Evolutionary conservation across 1,140 invertebrate genomes (phyloP), one percentile per base, ranked within the genome.

Genomic region (Tigriopus japonicus): DNA sequence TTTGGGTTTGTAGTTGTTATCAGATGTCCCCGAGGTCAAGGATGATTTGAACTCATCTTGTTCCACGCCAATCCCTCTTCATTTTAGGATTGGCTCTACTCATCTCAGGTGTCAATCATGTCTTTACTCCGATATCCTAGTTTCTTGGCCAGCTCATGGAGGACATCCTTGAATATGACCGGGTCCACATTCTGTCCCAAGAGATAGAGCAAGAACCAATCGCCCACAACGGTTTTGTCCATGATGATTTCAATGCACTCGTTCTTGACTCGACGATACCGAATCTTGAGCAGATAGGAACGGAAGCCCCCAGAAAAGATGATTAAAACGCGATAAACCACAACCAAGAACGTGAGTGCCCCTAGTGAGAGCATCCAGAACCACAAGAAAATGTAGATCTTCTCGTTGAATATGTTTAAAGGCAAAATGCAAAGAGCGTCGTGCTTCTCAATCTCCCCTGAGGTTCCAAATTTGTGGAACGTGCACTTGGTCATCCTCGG

Each of bases 191-290:
- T 94, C 76, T 92, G 87, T 42, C 88, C 88, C 65, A 94, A 78
- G 80, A 93, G 88, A 75, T 91, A 92, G 63, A 94, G 81, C 56
- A 94, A 78, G 73, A 92, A 92, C 88, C 88, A 94, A 74, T 94
- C 88, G 63, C 88, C 88, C 76, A 93, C 85, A 69, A 90, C 88
- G 69, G 85, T 88, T 65, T 85, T 77, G 63, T 86, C 77, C 55
- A 93, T 87, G 66, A 94, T 86, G 55, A 86, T 86, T 72, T 91
- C 86, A 62, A 93, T 82, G 62, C 87, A 87, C 70, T 93, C 87
- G 65, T 83, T 77, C 66, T 84, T 78, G 62, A 92, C 83, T 65
- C 92, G 77, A 60, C 87, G 78, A 75, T 87, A 89, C 64, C 88
- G 76, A 73, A 91, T 80, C 64, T 87, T 78, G 70, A 94, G 77